These are phyloP conservation scores for Dendrolimus houi DNA, from an alignment of 2,888 invertebrate species.

Conservation along the genomic window DNA sequence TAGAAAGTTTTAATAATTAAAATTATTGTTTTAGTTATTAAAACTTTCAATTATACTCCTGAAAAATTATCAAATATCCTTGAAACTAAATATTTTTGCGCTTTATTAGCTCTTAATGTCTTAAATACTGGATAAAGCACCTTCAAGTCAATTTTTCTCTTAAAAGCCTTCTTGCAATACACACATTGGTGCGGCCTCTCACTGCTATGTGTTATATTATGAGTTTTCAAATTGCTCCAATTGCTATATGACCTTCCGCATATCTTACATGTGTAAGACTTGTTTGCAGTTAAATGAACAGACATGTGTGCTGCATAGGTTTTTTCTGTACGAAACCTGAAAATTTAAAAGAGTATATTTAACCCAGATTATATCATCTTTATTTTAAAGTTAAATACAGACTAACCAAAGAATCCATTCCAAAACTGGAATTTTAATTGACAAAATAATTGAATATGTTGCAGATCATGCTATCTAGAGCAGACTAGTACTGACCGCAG, in stretches of 20 bases:
- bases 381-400: too few species aligned
- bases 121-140: conserved; percentile 32
- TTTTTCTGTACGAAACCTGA: conserved; percentile 79
- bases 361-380: too few species aligned
- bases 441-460: too few species aligned
- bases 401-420: too few species aligned
- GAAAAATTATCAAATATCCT: not conserved
- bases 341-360: conserved; percentile 13
- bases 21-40: too few species aligned
- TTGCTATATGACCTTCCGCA: conserved; percentile 83
- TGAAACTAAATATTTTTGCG: not conserved
- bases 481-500: too few species aligned
- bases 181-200: conserved; percentile 82
- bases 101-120: not conserved
- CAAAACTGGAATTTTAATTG: too few species aligned
- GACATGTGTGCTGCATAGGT: conserved; percentile 79
- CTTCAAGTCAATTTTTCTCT: conserved; percentile 84
- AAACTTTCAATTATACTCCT: too few species aligned
- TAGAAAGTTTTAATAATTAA: too few species aligned
- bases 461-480: too few species aligned
- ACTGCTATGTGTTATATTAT: conserved; percentile 82
- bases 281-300: conserved; percentile 33
- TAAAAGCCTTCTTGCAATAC: conserved; percentile 82
- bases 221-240: conserved; percentile 80
- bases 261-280: conserved; percentile 70